phyloP scores from a whole-genome alignment of 2,888 invertebrate genomes.

The Mechanitis mazaeus region DNA sequence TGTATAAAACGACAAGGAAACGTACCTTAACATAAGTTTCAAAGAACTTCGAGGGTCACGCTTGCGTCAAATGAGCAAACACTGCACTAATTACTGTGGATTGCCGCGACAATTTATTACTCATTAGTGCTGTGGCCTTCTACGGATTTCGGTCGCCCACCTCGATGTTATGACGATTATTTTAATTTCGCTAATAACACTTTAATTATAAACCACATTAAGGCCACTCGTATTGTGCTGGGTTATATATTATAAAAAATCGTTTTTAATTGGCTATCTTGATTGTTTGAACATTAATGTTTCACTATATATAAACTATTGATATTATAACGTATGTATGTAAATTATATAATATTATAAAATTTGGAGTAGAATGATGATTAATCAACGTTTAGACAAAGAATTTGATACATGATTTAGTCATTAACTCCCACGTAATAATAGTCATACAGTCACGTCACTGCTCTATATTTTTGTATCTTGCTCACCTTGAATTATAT shows the following conservation, averaged over 20 bases:
- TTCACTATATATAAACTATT: neutral
- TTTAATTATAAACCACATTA: slow-evolving; percentile 60
- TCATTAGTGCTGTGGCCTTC: slow-evolving; percentile 64
- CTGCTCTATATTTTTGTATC: slow-evolving; percentile 19
- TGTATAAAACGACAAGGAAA: slow-evolving; percentile 19
- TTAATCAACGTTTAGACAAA: slow-evolving; percentile 10
- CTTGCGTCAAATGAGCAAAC: slow-evolving; percentile 60
- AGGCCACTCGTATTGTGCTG: slow-evolving; percentile 40
- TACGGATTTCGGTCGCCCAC: slow-evolving; percentile 63
- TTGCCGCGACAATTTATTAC: slow-evolving; percentile 73
- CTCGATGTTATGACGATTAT: slow-evolving; percentile 58
- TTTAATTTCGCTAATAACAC: slow-evolving; percentile 74
- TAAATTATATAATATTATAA: slow-evolving; percentile 8
- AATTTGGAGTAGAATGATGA: slow-evolving; percentile 7
- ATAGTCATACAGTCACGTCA: slow-evolving; percentile 17
- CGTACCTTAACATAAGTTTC: slow-evolving; percentile 44
- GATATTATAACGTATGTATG: slow-evolving; percentile 9
- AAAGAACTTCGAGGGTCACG: slow-evolving; percentile 53
- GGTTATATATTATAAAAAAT: slow-evolving; percentile 30
- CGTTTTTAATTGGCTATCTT: slow-evolving; percentile 15
- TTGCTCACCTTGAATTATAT: slow-evolving; percentile 12
- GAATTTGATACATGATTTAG: slow-evolving; percentile 13
- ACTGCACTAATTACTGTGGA: slow-evolving; percentile 63
- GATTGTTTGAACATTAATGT: slow-evolving; percentile 9
- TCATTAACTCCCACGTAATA: slow-evolving; percentile 19